These are phyloP conservation scores for Psettodes erumei DNA, from an alignment of 2,113 vertebrate genomes.

Conservation along the genomic window DNA sequence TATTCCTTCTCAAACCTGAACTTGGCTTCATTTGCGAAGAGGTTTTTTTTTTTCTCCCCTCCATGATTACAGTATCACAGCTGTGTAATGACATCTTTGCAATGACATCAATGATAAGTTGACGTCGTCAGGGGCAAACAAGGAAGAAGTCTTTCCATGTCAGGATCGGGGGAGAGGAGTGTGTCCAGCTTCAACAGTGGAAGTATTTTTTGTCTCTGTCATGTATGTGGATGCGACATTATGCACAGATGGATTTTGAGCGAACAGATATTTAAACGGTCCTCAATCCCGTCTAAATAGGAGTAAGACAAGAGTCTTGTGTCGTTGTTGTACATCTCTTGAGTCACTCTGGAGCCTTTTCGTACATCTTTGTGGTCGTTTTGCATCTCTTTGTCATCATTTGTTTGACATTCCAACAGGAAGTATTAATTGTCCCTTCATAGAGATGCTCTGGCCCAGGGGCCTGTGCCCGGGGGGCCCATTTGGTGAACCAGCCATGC, in stretches of 20 bases:
- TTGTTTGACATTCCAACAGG: neutral
- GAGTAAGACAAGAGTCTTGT: neutral
- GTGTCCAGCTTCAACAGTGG: slow-evolving; percentile 21
- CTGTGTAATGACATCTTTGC: slow-evolving; percentile 63
- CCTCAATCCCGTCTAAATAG: neutral
- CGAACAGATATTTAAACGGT: neutral
- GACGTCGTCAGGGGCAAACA: slow-evolving; percentile 43
- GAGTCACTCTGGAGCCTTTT: neutral
- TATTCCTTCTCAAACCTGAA: slow-evolving; percentile 13
- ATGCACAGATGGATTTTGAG: neutral
- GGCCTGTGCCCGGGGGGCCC: too few species aligned
- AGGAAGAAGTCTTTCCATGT: slow-evolving; percentile 27
- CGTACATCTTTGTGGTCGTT: neutral
- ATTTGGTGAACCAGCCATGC: neutral
- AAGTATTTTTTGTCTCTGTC: slow-evolving; percentile 18
- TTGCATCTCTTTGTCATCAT: neutral
- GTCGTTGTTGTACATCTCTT: neutral
- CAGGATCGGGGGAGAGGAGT: neutral
- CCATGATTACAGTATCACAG: slow-evolving; percentile 60
- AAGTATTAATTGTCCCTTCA: neutral
- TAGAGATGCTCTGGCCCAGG: neutral
- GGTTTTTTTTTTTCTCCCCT: neutral
- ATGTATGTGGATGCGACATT: slow-evolving; percentile 20
- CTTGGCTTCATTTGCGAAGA: slow-evolving; percentile 28
- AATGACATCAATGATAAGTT: slow-evolving; percentile 56